Conservation (phyloP, 1,140 invertebrate genomes). For the Lanistes nyassanus region DNA sequence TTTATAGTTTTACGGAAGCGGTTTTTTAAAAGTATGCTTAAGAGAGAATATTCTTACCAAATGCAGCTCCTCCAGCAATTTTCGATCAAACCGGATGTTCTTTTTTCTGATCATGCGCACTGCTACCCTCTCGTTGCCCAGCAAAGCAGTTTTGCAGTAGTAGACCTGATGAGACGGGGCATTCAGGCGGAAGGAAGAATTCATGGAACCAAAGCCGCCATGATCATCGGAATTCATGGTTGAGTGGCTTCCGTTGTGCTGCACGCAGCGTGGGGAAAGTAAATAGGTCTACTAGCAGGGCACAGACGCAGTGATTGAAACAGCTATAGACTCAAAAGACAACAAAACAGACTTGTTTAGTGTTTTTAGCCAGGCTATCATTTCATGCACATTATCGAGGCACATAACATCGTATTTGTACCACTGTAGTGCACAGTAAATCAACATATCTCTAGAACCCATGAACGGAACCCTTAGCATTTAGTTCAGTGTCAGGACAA, state of each 20-base stretch:
- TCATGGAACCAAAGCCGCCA: background rate
- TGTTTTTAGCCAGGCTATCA: too few relatives aligned
- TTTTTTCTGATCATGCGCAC: slow-evolving; percentile 47
- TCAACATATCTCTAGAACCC: too few relatives aligned
- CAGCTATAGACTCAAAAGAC: too few relatives aligned
- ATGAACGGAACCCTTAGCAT: too few relatives aligned
- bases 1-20: background rate
- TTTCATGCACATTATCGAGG: too few relatives aligned
- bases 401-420: too few relatives aligned
- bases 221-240: background rate
- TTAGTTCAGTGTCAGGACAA: too few relatives aligned
- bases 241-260: background rate
- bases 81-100: slow-evolving; percentile 45
- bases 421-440: too few relatives aligned
- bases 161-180: background rate
- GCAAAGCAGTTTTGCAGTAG: slow-evolving; percentile 27
- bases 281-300: too few relatives aligned
- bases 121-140: slow-evolving; percentile 41
- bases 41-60: slow-evolving; percentile 20
- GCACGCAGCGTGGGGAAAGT: too few relatives aligned
- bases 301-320: too few relatives aligned
- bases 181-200: background rate
- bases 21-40: background rate
- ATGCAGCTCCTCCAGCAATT: slow-evolving; percentile 53
- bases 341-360: too few relatives aligned